Conservation (phyloP, 2,888 invertebrate species). For the Drosophila colorata region DNA sequence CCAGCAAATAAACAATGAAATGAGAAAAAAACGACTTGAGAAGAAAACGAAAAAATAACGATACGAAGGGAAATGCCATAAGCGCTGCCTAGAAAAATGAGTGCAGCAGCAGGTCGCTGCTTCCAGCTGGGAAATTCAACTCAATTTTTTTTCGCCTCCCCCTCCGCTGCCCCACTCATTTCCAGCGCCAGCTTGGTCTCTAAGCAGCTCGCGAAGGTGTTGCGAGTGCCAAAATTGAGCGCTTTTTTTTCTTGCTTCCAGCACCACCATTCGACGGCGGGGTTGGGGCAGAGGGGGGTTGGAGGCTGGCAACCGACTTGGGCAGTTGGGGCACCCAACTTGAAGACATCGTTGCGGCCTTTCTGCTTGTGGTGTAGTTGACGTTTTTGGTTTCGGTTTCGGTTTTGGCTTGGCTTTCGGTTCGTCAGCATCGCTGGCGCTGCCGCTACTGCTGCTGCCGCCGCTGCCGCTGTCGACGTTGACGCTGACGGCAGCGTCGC, state of each 20-base stretch:
- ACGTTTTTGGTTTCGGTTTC: slow-evolving; percentile 76
- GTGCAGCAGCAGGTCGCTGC: slow-evolving; percentile 24
- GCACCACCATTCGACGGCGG: not conserved
- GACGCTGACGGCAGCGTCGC: slow-evolving; percentile 8
- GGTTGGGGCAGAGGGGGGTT: not conserved
- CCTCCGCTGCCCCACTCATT: slow-evolving; percentile 12
- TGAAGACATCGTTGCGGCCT: slow-evolving; percentile 80
- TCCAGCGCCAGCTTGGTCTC: slow-evolving; percentile 42
- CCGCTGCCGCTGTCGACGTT: slow-evolving; percentile 2
- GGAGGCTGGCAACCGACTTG: not conserved
- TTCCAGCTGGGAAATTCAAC: slow-evolving; percentile 51
- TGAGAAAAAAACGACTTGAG: slow-evolving; percentile 10
- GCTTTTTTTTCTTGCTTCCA: slow-evolving; percentile 60
- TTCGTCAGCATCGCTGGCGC: slow-evolving; percentile 38
- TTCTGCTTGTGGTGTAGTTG: slow-evolving; percentile 80
- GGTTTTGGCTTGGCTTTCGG: slow-evolving; percentile 70
- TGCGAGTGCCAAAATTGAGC: slow-evolving; percentile 71
- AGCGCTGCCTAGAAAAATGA: slow-evolving; percentile 32
- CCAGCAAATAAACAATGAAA: slow-evolving; percentile 1
- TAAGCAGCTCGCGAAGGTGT: slow-evolving; percentile 55
- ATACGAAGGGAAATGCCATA: slow-evolving; percentile 5
- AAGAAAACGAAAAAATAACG: slow-evolving; percentile 6
- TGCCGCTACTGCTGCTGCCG: not conserved
- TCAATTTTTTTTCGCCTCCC: slow-evolving; percentile 45
- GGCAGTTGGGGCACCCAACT: slow-evolving; percentile 54